Base-by-base conservation (phyloP, 2,888 invertebrate species). In the Agrochola lychnidis region DNA sequence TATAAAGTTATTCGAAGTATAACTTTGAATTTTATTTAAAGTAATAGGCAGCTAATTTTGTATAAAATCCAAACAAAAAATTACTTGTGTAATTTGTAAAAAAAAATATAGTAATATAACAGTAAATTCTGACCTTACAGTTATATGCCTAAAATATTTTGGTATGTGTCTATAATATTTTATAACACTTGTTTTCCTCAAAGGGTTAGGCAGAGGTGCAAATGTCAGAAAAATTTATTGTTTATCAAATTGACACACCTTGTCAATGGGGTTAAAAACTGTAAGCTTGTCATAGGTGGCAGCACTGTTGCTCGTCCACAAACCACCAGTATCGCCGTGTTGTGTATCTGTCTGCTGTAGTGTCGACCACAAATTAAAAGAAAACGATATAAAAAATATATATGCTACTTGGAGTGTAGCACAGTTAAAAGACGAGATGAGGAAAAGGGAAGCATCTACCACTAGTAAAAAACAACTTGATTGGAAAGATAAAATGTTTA, bases 1-100 rank as follows among this genome's bases (percentile, higher is more conserved):
- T n/a, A n/a, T 30, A 5, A 45, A 40, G 12, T 40, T 64, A 51
- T 59, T 30, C 40, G 30, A 76, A 51, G 68, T 59, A 16, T 36
- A 45, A 68, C 2, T 36, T 73, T 2, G 51, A 59, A 42, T 36
- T 78, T 76, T 19, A n/a, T 67, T 66, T 40, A 6, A 30, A 63
- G 4, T n/a, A 30, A 56, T 6, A 40, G n/a, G 69, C 69, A 59
- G 69, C 57, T 67, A 1, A 7, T 53, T 62, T 56, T 76, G 19
- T 53, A n/a, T n/a, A 6, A 36, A n/a, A 25, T 0, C 1, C 5
- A 19, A 30, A 30, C 6, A 19, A 42, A 22, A 40, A 61, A 30
- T 22, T 2, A 3, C 4, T 25, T 10, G 48, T 63, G 22, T 67
- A 63, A 45, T 48, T 75, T 53, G 16, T 22, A 16, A 36, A 72